Evolutionary conservation across 2,888 invertebrate genomes (phyloP), one percentile per base, ranked within the genome.

Genomic region (Chydorus sphaericus): DNA sequence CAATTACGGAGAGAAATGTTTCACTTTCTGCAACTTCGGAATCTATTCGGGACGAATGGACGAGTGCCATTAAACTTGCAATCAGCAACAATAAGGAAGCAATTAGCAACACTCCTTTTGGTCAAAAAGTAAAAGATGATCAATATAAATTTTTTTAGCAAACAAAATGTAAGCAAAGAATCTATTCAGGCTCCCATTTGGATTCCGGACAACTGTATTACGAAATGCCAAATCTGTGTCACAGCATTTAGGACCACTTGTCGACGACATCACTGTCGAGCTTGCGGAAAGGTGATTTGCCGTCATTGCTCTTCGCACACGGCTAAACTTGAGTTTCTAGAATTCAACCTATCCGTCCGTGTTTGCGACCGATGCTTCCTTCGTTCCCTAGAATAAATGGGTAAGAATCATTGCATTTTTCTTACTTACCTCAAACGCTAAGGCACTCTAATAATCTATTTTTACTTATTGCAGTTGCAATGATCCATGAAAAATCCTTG

Each of bases 201-300:
- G 78, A 72, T 77, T 38, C 77, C 75, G 16, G 78, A 78, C 63
- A 67, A 70, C 16, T 66, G 76, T 31, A 77, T 77, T 3, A 78
- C 79, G 3, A 78, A 77, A 73, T 81, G 81, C 64, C 80, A 80
- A 71, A 67, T 75, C 28, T 82, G 81, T 66, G 76, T 77, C 11
- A 70, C 73, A 14, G 76, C 76, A 62, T 81, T 81, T 66, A 78
- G 78, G 2, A 72, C 80, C 14, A 77, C 78, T 60, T 79, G 77
- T 67, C 70, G 81, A 57, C 71, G 80, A 59, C 80, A 81, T 65
- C 80, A 81, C 66, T 82, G 81, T 63, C 68, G 81, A 61, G 77
- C 78, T 33, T 81, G 81, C 70, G 81, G 81, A 57, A 77, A 78
- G 68, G 77, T 81, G 56, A 75, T 81, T 20, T 81, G 81, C 64